Evolutionary conservation across 2,888 invertebrate species (phyloP).

Genomic region (Troglohyphantes excavatus): DNA sequence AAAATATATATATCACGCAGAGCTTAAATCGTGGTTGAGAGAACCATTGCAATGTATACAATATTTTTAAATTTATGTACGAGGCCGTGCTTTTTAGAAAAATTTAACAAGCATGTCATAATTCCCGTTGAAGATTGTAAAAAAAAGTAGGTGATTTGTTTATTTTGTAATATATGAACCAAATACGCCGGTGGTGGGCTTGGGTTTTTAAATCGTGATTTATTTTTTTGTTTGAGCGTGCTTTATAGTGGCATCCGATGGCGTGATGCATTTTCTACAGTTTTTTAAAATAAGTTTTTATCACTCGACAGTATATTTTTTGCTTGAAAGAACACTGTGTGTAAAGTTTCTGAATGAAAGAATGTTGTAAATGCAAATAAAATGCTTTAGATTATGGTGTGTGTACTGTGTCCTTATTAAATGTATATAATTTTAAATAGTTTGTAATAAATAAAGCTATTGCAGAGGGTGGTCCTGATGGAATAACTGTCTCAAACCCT

Average conservation of each 20-base stretch:
- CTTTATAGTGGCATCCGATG: not conserved
- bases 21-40: constrained; percentile 12
- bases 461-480: too few relatives aligned
- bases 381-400: constrained; percentile 77
- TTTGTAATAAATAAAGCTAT: too few relatives aligned
- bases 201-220: not conserved
- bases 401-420: too few relatives aligned
- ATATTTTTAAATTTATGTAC: too few relatives aligned
- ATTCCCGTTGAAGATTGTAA: not conserved
- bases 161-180: constrained; percentile 45
- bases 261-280: constrained; percentile 3
- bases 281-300: constrained; percentile 11
- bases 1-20: constrained; percentile 3
- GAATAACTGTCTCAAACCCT: too few relatives aligned
- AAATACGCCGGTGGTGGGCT: constrained; percentile 27
- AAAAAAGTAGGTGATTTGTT: constrained; percentile 19
- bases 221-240: constrained; percentile 7
- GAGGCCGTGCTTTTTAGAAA: too few relatives aligned
- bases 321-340: constrained; percentile 12
- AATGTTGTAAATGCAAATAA: constrained; percentile 69
- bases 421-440: too few relatives aligned
- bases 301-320: constrained; percentile 9
- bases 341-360: constrained; percentile 40
- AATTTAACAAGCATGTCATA: not conserved
- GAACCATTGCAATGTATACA: too few relatives aligned